Conservation (phyloP, 2,113 vertebrate genomes). For the Actinemys pallida region DNA sequence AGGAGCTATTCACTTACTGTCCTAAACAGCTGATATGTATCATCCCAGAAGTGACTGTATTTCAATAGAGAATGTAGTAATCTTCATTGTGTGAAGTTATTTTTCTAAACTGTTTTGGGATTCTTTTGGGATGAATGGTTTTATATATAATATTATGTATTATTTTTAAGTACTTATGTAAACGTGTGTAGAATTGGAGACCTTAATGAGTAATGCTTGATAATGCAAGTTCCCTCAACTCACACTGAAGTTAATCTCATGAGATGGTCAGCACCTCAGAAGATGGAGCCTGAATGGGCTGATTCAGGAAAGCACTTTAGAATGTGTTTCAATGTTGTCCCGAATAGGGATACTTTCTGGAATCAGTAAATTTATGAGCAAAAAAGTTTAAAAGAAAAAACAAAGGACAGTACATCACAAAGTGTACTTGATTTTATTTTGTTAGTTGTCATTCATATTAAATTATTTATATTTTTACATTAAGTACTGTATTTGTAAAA, state of each 20-base stretch:
- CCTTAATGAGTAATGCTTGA: not conserved
- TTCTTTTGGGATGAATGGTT: slow-evolving; percentile 2
- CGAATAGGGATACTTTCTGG: not conserved
- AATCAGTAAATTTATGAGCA: not conserved
- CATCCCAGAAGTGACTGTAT: not conserved
- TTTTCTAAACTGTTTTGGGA: slow-evolving; percentile 11
- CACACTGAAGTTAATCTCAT: not conserved
- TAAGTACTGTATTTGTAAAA: not conserved
- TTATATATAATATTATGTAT: not conserved
- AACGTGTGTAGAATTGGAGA: not conserved
- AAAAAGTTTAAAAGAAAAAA: not conserved
- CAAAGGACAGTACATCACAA: not conserved
- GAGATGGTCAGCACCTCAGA: not conserved
- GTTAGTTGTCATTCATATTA: not conserved
- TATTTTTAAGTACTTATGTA: not conserved
- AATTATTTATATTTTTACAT: not conserved
- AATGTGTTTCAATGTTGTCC: not conserved
- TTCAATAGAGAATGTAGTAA: slow-evolving; percentile 26
- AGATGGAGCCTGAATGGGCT: not conserved
- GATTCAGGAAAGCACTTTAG: not conserved
- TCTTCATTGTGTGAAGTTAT: slow-evolving; percentile 22
- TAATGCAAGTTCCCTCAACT: not conserved
- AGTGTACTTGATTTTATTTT: not conserved
- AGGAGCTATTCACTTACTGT: not conserved
- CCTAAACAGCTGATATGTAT: accelerated